Conservation (phyloP, 2,888 invertebrate species). For the Sipha maydis region DNA sequence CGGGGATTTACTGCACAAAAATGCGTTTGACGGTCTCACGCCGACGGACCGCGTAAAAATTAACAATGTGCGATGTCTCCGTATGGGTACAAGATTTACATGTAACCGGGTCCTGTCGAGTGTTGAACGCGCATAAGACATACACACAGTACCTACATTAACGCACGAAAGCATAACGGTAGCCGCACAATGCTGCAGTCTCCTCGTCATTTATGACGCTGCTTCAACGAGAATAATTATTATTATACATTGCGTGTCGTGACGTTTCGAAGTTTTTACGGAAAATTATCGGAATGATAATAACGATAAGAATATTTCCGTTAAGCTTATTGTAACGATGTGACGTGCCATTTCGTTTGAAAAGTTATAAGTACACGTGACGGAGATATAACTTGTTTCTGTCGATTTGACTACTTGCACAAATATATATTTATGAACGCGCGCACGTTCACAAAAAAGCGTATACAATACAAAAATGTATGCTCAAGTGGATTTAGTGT, state of each 20-base stretch:
- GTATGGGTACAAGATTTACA: too few species aligned
- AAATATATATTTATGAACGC: not conserved
- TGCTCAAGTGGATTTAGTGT: not conserved
- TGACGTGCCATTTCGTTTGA: slow-evolving; percentile 3
- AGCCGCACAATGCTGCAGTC: not conserved
- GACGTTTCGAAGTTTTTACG: not conserved
- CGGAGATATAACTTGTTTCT: not conserved
- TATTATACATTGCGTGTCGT: not conserved
- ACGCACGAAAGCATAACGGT: not conserved
- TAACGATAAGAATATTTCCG: not conserved
- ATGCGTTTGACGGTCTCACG: too few species aligned
- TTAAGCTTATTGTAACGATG: slow-evolving; percentile 11
- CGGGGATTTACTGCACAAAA: too few species aligned
- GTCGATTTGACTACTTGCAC: not conserved
- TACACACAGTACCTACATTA: too few species aligned
- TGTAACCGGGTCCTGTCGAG: too few species aligned
- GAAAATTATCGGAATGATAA: not conserved
- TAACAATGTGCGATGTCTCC: too few species aligned
- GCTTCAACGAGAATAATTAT: not conserved
- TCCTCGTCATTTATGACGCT: not conserved
- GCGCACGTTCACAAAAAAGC: slow-evolving; percentile 10
- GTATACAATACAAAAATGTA: not conserved
- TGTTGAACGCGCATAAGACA: too few species aligned
- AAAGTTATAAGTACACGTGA: not conserved
- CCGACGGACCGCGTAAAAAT: too few species aligned